These are phyloP conservation scores for Drosophila nikananu DNA, from an alignment of 1,140 invertebrate genomes.

Conservation along the genomic window DNA sequence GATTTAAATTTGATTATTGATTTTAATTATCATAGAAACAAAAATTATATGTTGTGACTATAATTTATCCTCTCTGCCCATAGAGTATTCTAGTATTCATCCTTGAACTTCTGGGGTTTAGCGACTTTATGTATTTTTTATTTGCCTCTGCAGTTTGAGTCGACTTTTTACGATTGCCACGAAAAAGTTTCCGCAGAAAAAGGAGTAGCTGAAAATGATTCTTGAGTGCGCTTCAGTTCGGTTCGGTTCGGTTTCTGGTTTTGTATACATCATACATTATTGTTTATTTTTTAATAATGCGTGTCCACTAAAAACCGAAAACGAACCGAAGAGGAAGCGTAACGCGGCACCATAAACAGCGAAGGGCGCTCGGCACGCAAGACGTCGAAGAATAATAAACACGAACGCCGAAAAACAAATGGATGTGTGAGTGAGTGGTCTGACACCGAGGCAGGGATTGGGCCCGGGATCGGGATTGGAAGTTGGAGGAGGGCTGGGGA, in stretches of 20 bases:
- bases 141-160: slow-evolving; percentile 54
- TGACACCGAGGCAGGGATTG: slow-evolving; percentile 31
- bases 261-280: slow-evolving; percentile 67
- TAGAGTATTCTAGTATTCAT: slow-evolving; percentile 39
- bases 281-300: slow-evolving; percentile 85
- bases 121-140: slow-evolving; percentile 49
- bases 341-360: slow-evolving; percentile 76
- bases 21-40: background rate
- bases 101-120: slow-evolving; percentile 7
- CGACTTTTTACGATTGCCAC: slow-evolving; percentile 64
- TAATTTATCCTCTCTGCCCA: background rate
- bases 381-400: slow-evolving; percentile 71
- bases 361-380: slow-evolving; percentile 62
- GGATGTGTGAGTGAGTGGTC: slow-evolving; percentile 18
- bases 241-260: slow-evolving; percentile 34
- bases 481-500: slow-evolving; percentile 18
- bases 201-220: slow-evolving; percentile 67
- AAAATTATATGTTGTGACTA: background rate
- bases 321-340: slow-evolving; percentile 59
- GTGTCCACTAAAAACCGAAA: slow-evolving; percentile 76
- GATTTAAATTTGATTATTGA: background rate
- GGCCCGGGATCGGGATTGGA: slow-evolving; percentile 10
- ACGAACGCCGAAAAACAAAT: slow-evolving; percentile 56
- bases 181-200: slow-evolving; percentile 71
- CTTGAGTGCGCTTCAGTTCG: slow-evolving; percentile 20